phyloP scores from a whole-genome alignment of 2,888 invertebrate species.

The Anorthoa munda region DNA sequence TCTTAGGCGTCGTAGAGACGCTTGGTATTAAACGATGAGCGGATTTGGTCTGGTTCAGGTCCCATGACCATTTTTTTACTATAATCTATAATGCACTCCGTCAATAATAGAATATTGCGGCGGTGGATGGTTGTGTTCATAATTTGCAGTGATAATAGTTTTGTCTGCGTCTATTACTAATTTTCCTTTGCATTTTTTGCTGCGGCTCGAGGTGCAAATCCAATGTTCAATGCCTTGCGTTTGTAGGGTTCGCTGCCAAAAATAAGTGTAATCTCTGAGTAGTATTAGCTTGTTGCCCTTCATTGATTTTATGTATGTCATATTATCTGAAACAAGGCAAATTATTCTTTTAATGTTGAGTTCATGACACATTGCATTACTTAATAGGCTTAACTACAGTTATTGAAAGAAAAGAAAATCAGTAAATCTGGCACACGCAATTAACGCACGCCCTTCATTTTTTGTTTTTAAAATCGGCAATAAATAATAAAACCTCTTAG shows the following conservation, averaged over 20 bases:
- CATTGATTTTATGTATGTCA: slow-evolving; percentile 21
- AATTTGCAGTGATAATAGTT: slow-evolving; percentile 6
- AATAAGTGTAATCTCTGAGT: slow-evolving; percentile 24
- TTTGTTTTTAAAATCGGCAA: not conserved
- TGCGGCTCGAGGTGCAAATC: slow-evolving; percentile 34
- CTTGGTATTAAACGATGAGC: too few species aligned
- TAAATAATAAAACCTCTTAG: not conserved
- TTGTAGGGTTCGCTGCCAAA: not conserved
- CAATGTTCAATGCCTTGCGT: slow-evolving; percentile 14
- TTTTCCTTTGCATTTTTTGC: slow-evolving; percentile 39
- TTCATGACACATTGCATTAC: not conserved
- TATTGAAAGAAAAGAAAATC: not conserved
- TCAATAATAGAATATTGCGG: slow-evolving; percentile 12
- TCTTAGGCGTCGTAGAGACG: too few species aligned
- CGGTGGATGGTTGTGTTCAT: slow-evolving; percentile 33
- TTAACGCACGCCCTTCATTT: too few species aligned
- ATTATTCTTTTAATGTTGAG: not conserved
- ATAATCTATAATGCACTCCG: slow-evolving; percentile 36
- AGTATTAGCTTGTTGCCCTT: slow-evolving; percentile 39
- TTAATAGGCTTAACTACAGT: too few species aligned
- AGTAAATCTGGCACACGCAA: not conserved
- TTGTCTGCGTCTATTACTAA: slow-evolving; percentile 3
- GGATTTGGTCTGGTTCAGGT: too few species aligned
- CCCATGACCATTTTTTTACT: too few species aligned
- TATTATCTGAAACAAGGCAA: slow-evolving; percentile 5